Base-by-base conservation (phyloP, 1,140 invertebrate species). In the Ooceraea biroi region DNA sequence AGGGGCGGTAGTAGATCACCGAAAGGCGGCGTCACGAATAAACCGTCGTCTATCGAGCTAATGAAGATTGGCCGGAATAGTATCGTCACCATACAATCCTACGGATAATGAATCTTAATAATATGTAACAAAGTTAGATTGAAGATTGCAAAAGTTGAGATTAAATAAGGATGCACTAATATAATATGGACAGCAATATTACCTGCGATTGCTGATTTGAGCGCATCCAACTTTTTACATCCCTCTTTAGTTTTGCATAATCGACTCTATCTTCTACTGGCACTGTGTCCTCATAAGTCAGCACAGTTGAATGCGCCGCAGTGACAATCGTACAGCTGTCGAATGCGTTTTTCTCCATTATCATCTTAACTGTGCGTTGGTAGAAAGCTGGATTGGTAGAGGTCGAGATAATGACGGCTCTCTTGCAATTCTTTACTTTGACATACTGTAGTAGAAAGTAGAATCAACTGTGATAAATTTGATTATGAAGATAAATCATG, bases 1-100 rank as follows among this genome's bases (percentile, higher is more conserved):
- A 95, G 95, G 25, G 95, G 90, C 60, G 96, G 96, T 92, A 96
- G 96, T n/a, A 96, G 68, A 48, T 95, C 92, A 44, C 92, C 92
- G 90, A 96, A 96, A 61, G 95, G 94, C 46, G 96, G 96, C 44
- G 96, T 96, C 0, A 96, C 91, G 90, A 97, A 96, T 36, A 97
- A 80, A 69, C 95, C 92, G 90, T 95, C 95, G 74, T 95, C 95
- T 41, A 96, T 92, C 61, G 94, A 90, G 25, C 95, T 95, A 30
- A 95, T 92, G 76, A 96, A 96, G 55, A 97, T 93, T 57, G 96
- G 96, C 69, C 95, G 93, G 86, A 96, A 96, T 12, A 17, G 96
- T 94, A 48, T 97, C 94, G 90, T 96, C 95, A 96, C 95, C 61
- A 94, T 94, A 89, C 95, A 92, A 91, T 94, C 93, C 95, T 96